These are phyloP conservation scores for Tachyglossus aculeatus DNA, from an alignment of 2,797 vertebrate species.

Conservation along the genomic window DNA sequence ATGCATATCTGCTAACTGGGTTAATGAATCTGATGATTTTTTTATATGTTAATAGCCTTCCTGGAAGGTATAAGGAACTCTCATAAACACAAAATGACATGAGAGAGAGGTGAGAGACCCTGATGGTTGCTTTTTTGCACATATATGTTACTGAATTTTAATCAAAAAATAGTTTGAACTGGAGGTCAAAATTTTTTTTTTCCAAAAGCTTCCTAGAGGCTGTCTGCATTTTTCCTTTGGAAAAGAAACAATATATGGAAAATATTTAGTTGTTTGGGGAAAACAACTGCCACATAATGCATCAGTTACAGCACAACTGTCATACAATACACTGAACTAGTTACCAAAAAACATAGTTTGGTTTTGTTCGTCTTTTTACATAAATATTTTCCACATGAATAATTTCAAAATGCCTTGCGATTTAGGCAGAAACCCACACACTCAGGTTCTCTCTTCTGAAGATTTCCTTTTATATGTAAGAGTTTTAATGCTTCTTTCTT, in stretches of 20 bases:
- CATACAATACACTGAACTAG: slow-evolving; percentile 14
- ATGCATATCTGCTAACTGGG: not conserved
- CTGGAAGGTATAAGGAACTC: slow-evolving; percentile 4
- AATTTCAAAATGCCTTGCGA: slow-evolving; percentile 35
- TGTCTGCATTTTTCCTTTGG: not conserved
- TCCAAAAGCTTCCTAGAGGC: slow-evolving; percentile 22
- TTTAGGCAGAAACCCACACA: slow-evolving; percentile 17
- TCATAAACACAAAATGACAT: slow-evolving; percentile 24
- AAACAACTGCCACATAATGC: slow-evolving; percentile 23
- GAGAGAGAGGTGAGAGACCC: slow-evolving; percentile 23
- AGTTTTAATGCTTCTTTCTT: slow-evolving; percentile 5
- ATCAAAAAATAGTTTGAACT: slow-evolving; percentile 41
- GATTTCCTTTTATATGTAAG: not conserved
- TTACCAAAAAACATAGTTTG: slow-evolving; percentile 40
- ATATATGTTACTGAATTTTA: slow-evolving; percentile 35
- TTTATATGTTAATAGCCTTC: not conserved
- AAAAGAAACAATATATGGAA: slow-evolving; percentile 36
- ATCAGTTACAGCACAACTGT: slow-evolving; percentile 29
- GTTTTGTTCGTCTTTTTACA: slow-evolving; percentile 47
- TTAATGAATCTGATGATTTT: slow-evolving; percentile 14
- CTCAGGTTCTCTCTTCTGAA: not conserved
- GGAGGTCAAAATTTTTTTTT: slow-evolving; percentile 13
- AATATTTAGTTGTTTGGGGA: slow-evolving; percentile 38
- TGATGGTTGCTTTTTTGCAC: slow-evolving; percentile 19
- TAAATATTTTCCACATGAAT: slow-evolving; percentile 63